Base-by-base conservation (phyloP, 2,888 invertebrate genomes). In the Eudemis profundana region DNA sequence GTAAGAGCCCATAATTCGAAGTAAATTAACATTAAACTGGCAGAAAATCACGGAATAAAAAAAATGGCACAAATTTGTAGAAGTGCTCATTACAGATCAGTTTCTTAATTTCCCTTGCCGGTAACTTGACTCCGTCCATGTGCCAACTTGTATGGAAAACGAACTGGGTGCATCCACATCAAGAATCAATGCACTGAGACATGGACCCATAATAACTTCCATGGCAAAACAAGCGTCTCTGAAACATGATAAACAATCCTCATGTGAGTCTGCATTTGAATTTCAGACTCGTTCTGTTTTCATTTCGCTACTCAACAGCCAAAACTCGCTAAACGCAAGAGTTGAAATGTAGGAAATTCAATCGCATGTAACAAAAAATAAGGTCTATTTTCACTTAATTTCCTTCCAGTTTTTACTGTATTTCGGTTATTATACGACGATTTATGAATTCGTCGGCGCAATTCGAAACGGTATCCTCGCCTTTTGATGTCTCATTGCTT, bases 401-500 rank as follows among this genome's bases (percentile, higher is more conserved):
- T 33, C 10, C 33, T 4, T 8, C 2, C 8, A 2, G 33, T 33
- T 10, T 33, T 33, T 33, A 33, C 8, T 5, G 33, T 33, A 8
- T 8, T 33, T 33, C 8, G 8, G 33, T 33, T 33, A 33, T 8
- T 10, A 33, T 33, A 0, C 2, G 10, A 33, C 1, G 33, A 33
- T 33, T 33, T 33, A 33, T 10, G 10, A 33, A 33, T 33, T 8
- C 33, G 33, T 33, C 17, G 15, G 27, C 44, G 44, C 36, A 8
- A 50, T 59, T 51, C 44, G 57, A 36, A 64, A 64, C 17, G 51
- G 49, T 17, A 57, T 51, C 57, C 50, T 50, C 63, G 57, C 19
- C 64, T 64, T 59, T 56, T 63, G 63, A 64, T 51, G 64, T 59
- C 57, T 64, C 64, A 59, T 64, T 64, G 64, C 64, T 64, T 64